These are phyloP conservation scores for Heliocidaris erythrogramma DNA, from an alignment of 35 echinoderm and acorn worm genomes.

Conservation along the genomic window DNA sequence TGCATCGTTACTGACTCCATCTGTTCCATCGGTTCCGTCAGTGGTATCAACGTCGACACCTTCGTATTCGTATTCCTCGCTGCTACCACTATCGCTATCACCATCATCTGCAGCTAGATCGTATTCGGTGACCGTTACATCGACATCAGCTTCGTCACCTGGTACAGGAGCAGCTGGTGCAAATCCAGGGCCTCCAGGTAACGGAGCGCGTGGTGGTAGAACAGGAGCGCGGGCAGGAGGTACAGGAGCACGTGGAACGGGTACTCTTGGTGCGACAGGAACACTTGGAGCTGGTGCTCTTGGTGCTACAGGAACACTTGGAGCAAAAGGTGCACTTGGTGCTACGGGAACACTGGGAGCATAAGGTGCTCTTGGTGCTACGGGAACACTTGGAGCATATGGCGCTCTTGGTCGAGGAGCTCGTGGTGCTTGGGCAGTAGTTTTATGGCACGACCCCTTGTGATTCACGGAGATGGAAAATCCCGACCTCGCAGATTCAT, in stretches of 20 bases:
- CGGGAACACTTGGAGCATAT: neutral
- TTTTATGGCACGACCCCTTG: neutral
- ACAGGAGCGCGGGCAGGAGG: neutral
- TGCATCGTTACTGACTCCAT: neutral
- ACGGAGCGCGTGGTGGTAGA: neutral
- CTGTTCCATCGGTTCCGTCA: neutral
- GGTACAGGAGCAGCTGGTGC: neutral
- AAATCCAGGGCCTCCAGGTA: neutral
- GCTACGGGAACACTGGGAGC: neutral
- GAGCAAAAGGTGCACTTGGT: neutral
- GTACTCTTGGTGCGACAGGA: neutral
- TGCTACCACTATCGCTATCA: neutral
- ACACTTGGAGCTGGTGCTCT: neutral
- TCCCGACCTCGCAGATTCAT: neutral
- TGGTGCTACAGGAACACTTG: neutral
- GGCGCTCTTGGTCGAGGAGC: neutral
- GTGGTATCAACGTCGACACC: neutral
- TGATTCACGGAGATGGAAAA: neutral
- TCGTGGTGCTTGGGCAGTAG: neutral
- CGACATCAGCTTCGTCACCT: neutral
- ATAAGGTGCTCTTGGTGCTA: neutral
- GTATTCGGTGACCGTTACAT: neutral
- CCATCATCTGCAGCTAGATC: neutral
- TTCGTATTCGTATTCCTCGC: neutral
- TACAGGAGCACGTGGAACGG: neutral